Evolutionary conservation across 2,888 invertebrate species (phyloP).

Genomic region (Parnassius apollo): DNA sequence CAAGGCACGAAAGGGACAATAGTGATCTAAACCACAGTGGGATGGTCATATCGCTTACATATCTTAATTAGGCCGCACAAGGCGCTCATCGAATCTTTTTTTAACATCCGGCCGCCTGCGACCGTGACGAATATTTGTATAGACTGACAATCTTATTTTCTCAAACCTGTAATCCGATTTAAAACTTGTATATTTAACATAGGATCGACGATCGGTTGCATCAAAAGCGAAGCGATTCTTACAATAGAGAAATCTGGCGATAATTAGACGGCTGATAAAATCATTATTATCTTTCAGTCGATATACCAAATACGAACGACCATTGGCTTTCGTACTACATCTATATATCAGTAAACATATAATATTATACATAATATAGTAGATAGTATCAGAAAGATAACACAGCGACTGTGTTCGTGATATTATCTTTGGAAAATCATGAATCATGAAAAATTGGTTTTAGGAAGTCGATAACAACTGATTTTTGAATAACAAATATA

Average conservation of each 20-base stretch:
- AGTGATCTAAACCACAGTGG: conserved; percentile 66
- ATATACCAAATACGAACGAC: conserved; percentile 17
- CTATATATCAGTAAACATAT: neutral
- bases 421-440: no score
- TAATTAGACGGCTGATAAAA: conserved; percentile 23
- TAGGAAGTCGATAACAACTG: no score
- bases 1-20: conserved; percentile 54
- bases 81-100: conserved; percentile 61
- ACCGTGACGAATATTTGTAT: conserved; percentile 66
- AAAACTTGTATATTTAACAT: neutral
- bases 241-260: conserved; percentile 10
- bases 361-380: neutral
- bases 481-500: no score
- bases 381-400: no score
- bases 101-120: conserved; percentile 51
- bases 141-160: conserved; percentile 29
- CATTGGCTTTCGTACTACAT: conserved; percentile 18
- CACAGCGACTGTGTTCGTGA: no score
- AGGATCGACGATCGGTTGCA: conserved; percentile 2
- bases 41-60: conserved; percentile 71
- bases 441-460: no score
- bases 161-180: neutral
- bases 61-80: conserved; percentile 81
- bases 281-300: conserved; percentile 20
- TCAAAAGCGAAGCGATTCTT: conserved; percentile 2